A percentile compares a stretch with the other conserved stretches of the same genome.
phyloP scores from a whole-genome alignment of 2,113 vertebrate species.

The Chloroceryle aenea region DNA sequence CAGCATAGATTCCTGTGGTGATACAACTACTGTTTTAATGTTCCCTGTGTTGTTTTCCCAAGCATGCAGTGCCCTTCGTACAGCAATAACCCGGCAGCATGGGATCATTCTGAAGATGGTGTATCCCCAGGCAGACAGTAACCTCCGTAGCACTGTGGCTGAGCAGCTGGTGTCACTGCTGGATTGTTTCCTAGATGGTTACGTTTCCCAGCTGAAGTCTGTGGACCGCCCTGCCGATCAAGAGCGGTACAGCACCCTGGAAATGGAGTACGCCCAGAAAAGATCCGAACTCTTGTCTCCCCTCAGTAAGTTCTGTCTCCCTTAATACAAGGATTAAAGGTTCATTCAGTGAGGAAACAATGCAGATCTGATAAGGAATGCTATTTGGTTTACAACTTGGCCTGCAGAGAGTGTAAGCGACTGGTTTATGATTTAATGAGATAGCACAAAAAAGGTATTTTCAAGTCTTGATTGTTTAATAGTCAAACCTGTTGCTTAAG shows the following conservation, averaged over 20 bases:
- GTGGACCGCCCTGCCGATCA: slow-evolving; percentile 81
- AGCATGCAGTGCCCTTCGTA: slow-evolving; percentile 85
- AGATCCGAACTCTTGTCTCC: slow-evolving; percentile 88
- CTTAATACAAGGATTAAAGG: neutral
- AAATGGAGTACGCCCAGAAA: slow-evolving; percentile 90
- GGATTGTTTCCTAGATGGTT: slow-evolving; percentile 88
- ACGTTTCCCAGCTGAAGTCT: slow-evolving; percentile 89
- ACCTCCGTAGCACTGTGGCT: slow-evolving; percentile 81
- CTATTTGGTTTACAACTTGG: neutral
- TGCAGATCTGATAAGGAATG: neutral
- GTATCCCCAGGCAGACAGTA: slow-evolving; percentile 89
- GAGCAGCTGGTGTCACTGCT: slow-evolving; percentile 92
- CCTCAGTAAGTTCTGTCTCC: slow-evolving; percentile 82
- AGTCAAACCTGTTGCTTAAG: neutral
- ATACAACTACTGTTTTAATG: neutral
- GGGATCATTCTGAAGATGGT: slow-evolving; percentile 85
- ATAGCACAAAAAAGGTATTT: neutral
- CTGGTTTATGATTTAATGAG: neutral
- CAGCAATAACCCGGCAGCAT: slow-evolving; percentile 83
- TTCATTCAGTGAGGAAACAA: accelerated
- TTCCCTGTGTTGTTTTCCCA: neutral
- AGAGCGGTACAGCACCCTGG: slow-evolving; percentile 87
- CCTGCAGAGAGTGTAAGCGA: neutral
- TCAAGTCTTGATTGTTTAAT: neutral
- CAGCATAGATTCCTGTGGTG: neutral